phyloP scores from a whole-genome alignment of 2,113 vertebrate species.

The Saccopteryx leptura region DNA sequence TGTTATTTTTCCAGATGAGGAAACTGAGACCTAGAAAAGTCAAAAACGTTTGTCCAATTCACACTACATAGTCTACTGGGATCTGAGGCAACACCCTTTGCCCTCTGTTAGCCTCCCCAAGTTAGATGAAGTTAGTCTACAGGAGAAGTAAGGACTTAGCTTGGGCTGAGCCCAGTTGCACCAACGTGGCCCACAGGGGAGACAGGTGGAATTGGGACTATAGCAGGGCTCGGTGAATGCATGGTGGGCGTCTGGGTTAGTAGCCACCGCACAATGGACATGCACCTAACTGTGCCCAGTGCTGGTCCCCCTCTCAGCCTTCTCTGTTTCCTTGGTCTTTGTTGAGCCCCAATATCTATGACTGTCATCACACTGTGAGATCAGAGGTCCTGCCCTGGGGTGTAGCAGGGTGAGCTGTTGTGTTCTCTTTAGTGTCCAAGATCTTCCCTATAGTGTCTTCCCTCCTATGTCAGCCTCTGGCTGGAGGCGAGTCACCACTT shows the following conservation, averaged over 20 bases:
- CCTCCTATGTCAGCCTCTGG: too few relatives aligned
- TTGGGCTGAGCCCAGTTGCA: not conserved
- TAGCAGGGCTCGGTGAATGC: rapidly evolving
- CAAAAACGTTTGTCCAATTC: not conserved
- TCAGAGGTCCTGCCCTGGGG: not conserved
- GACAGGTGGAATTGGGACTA: rapidly evolving
- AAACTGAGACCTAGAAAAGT: not conserved
- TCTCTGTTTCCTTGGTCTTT: too few relatives aligned
- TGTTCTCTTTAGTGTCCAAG: not conserved
- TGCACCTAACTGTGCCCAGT: not conserved
- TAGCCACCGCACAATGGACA: not conserved
- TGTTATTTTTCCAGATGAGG: not conserved
- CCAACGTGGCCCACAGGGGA: not conserved
- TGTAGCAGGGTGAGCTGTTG: not conserved
- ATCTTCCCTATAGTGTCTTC: not conserved
- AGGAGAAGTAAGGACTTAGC: rapidly evolving
- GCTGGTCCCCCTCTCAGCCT: not conserved
- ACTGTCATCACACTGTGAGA: too few relatives aligned
- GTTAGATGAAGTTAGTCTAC: not conserved
- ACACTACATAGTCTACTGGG: not conserved
- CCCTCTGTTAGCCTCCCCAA: too few relatives aligned
- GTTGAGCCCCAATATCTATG: not conserved
- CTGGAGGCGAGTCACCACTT: not conserved
- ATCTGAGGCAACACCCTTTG: not conserved
- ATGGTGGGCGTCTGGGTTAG: not conserved